These are phyloP conservation scores for Siniperca undulata DNA, from an alignment of 2,797 vertebrate species.

Conservation along the genomic window DNA sequence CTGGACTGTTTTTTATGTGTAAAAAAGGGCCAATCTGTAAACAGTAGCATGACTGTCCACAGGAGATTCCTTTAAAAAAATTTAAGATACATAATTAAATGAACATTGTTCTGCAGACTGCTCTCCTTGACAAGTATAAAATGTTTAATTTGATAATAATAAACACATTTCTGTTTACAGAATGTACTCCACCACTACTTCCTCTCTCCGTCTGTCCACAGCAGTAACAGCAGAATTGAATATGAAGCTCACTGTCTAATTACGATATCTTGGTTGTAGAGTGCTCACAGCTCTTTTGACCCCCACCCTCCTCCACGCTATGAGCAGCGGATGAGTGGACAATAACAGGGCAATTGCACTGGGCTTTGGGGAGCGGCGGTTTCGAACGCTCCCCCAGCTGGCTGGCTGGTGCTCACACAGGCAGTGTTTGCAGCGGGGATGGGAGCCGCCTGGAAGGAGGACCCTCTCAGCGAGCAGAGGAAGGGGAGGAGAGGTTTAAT, in stretches of 20 bases:
- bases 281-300: constrained; percentile 49
- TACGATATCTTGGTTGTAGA: constrained; percentile 55
- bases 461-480: constrained; percentile 50
- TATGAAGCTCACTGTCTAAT: constrained; percentile 67
- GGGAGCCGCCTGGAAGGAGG: constrained; percentile 58
- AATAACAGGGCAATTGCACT: constrained; percentile 89
- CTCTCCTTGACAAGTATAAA: constrained; percentile 14
- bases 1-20: neutral
- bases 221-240: constrained; percentile 50
- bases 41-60: neutral
- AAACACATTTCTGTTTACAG: neutral
- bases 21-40: neutral
- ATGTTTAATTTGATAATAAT: constrained; percentile 50
- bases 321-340: constrained; percentile 85
- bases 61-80: constrained; percentile 1
- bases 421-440: constrained; percentile 44
- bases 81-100: constrained; percentile 23
- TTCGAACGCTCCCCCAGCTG: constrained; percentile 63
- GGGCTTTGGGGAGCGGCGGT: constrained; percentile 84
- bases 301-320: constrained; percentile 47
- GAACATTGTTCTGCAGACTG: constrained; percentile 16
- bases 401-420: constrained; percentile 59
- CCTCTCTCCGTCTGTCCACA: constrained; percentile 16
- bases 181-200: neutral
- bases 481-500: constrained; percentile 79